Conservation (phyloP, 30 jellyfish, hydroid and myxozoan genomes). For the Aurelia aurita complex sp. Pacific region DNA sequence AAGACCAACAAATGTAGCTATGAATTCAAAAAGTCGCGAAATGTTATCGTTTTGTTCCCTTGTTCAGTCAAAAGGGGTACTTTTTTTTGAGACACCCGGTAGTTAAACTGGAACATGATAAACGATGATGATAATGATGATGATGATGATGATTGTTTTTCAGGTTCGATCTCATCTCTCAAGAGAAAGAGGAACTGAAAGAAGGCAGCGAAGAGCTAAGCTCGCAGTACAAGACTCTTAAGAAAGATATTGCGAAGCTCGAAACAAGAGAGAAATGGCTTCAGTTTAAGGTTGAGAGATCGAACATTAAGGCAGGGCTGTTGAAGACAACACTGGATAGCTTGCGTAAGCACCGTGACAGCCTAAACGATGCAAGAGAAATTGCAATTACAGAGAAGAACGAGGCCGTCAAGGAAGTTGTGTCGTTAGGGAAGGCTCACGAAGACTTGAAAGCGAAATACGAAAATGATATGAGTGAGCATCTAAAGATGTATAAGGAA, state of each 20-base stretch:
- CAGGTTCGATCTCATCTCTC: constrained; percentile 42
- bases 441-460: constrained; percentile 2
- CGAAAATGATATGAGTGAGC: constrained; percentile 24
- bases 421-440: not conserved
- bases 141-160: too few relatives aligned
- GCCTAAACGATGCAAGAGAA: constrained; percentile 27
- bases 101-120: too few relatives aligned
- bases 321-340: constrained; percentile 27
- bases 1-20: too few relatives aligned
- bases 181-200: constrained; percentile 33
- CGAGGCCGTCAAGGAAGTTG: constrained; percentile 34
- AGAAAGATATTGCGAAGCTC: not conserved
- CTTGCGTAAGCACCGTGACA: constrained; percentile 51
- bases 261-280: constrained; percentile 19
- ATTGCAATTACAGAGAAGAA: constrained; percentile 11
- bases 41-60: too few relatives aligned
- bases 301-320: constrained; percentile 7
- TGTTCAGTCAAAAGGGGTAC: too few relatives aligned
- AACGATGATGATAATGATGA: too few relatives aligned
- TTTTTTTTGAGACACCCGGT: too few relatives aligned
- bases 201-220: constrained; percentile 30
- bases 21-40: too few relatives aligned
- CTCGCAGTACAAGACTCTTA: constrained; percentile 11
- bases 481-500: constrained; percentile 2
- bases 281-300: constrained; percentile 32